Evolutionary conservation across 2,797 vertebrate genomes (phyloP), one percentile per base, ranked within the genome.

Genomic region (Sebastes oblongus): DNA sequence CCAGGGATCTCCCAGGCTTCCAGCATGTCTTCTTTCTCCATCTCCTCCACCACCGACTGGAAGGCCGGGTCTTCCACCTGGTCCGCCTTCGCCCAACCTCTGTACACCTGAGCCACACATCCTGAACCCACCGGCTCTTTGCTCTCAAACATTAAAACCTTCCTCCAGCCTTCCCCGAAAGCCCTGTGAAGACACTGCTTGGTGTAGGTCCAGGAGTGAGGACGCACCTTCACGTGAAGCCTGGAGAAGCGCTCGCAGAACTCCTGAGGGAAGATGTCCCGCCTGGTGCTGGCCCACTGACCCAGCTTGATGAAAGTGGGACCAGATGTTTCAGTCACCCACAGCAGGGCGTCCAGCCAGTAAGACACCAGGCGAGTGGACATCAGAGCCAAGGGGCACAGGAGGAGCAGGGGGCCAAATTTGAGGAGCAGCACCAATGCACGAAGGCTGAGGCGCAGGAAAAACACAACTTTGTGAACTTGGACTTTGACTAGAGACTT

Each of bases 201-300:
- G 0, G 98, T 99, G 94, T 98, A 96, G 24, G 77, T 81, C 98
- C 98, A 99, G 0, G 97, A 82, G 88, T 99, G 98, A 0, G 98
- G 97, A 18, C 89, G 87, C 61, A 98, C 98, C 68, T 84, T 94
- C 1, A 97, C 92, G 0, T 99, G 98, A 70, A 99, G 96, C 90
- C 92, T 95, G 60, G 97, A 97, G 85, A 99, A 98, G 64, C 94
- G 93, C 1, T 95, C 90, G 0, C 98, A 99, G 86, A 99, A 98
- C 59, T 96, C 96, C 61, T 88, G 94, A 0, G 98, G 96, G 88
- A 99, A 98, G 78, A 99, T 93, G 88, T 99, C 98, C 9, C 96
- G 94, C 7, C 98, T 95, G 20, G 98, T 99, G 94, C 98, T 97
- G 84, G 98, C 98, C 98, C 98, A 99, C 88, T 99, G 98, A 1